These are phyloP conservation scores for Metaphire vulgaris DNA, from an alignment of 1,140 invertebrate genomes.

Conservation along the genomic window DNA sequence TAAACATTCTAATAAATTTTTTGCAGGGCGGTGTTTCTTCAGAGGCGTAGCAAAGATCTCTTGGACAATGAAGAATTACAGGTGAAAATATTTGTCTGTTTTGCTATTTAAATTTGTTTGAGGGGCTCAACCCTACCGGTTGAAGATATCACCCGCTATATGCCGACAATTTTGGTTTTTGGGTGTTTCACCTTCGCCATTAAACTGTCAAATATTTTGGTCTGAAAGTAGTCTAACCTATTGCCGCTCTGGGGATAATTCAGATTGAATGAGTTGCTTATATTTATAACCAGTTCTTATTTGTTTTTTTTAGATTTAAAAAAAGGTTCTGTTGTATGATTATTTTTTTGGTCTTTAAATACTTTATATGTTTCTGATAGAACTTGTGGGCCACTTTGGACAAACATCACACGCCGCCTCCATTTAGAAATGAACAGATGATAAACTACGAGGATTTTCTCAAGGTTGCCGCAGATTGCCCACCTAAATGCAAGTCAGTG, in stretches of 20 bases:
- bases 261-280: no score
- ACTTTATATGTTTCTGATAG: constrained; percentile 42
- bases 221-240: no score
- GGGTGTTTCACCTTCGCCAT: background rate
- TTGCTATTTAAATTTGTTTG: background rate
- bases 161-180: no score
- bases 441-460: constrained; percentile 79
- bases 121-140: background rate
- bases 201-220: no score
- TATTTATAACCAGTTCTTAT: no score
- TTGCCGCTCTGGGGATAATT: no score
- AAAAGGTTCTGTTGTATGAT: no score
- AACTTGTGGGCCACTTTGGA: constrained; percentile 75
- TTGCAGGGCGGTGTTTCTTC: constrained; percentile 68
- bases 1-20: background rate
- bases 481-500: constrained; percentile 62
- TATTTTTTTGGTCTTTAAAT: no score
- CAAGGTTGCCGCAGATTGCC: constrained; percentile 63
- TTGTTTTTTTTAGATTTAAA: no score
- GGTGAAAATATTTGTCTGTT: constrained; percentile 47
- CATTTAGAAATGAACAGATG: constrained; percentile 67
- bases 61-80: constrained; percentile 81
- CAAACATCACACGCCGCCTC: constrained; percentile 66
- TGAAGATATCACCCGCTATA: background rate
- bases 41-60: constrained; percentile 72